Conservation (phyloP, 2,888 invertebrate genomes). For the Ctena decussata region DNA sequence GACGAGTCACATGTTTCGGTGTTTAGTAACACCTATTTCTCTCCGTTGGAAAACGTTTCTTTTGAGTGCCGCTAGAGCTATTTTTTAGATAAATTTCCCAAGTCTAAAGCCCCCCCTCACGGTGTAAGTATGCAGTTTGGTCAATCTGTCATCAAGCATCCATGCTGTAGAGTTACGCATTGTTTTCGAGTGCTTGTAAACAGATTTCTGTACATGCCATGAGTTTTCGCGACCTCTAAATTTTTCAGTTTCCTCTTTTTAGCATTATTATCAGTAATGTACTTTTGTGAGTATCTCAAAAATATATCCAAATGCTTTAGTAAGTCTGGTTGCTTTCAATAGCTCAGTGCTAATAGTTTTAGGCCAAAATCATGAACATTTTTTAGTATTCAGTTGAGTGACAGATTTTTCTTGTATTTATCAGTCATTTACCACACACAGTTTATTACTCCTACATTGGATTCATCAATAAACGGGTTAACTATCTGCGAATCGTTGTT, state of each 20-base stretch:
- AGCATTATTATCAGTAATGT: background rate
- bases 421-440: background rate
- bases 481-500: background rate
- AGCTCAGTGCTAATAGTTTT: background rate
- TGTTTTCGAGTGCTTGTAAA: background rate
- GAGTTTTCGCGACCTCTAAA: background rate
- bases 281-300: background rate
- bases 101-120: constrained; percentile 4
- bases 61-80: background rate
- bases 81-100: background rate
- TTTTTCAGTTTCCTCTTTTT: background rate
- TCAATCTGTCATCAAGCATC: background rate
- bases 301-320: background rate
- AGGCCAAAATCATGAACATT: background rate
- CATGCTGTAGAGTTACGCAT: background rate
- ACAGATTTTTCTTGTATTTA: background rate
- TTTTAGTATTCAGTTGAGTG: background rate
- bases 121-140: constrained; percentile 1
- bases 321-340: background rate
- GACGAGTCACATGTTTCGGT: background rate
- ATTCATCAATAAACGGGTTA: background rate
- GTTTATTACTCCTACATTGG: background rate
- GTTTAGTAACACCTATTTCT: background rate
- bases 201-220: background rate
- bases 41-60: background rate